Percentiles rank a stretch among this genome's conserved stretches.
These are phyloP conservation scores for Nothoprocta perdicaria DNA, from an alignment of 2,113 vertebrate genomes.

Conservation along the genomic window DNA sequence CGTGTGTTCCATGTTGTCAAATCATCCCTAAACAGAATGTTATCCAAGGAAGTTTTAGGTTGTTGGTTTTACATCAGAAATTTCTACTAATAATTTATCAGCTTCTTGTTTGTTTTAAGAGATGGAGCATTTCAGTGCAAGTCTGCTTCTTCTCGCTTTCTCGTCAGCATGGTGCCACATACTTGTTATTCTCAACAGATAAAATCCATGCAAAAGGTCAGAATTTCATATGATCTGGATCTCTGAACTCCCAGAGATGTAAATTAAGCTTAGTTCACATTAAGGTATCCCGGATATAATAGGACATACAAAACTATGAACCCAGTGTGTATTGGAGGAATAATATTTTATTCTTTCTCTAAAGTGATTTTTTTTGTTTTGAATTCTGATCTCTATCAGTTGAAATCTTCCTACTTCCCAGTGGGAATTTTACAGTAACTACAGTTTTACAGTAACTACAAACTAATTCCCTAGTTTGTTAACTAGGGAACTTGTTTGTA, in stretches of 20 bases:
- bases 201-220: not conserved
- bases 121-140: not conserved
- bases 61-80: not conserved
- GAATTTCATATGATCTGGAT: not conserved
- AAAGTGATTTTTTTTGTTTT: not conserved
- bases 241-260: not conserved
- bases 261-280: not conserved
- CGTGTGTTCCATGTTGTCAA: not conserved
- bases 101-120: not conserved
- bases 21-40: not conserved
- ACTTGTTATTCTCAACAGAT: not conserved
- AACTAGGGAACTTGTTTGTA: too few species aligned
- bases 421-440: too few species aligned
- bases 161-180: not conserved
- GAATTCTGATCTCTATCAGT: not conserved
- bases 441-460: too few species aligned
- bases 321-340: not conserved
- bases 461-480: too few species aligned
- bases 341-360: not conserved
- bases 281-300: not conserved
- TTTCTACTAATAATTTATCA: not conserved
- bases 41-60: not conserved
- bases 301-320: not conserved
- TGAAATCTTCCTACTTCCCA: not conserved
- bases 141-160: not conserved